Conservation (phyloP, 1,140 invertebrate genomes). For the Halesus radiatus region DNA sequence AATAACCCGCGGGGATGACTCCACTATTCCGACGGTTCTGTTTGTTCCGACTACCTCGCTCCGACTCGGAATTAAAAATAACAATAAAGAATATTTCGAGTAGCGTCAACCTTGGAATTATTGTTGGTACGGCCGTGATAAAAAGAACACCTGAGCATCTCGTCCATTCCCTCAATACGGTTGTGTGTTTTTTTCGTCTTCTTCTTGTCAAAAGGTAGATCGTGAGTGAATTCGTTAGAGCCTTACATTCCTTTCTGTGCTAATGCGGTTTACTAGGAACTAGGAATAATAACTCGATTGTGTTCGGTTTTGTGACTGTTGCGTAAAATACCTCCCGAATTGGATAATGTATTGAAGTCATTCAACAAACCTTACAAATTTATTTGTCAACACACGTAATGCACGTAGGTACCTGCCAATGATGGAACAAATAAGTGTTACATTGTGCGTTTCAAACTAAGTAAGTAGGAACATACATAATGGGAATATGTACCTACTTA, state of each 20-base stretch:
- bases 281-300: too few relatives aligned
- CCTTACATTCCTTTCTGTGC: slow-evolving; percentile 10
- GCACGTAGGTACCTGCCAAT: too few relatives aligned
- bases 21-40: neutral
- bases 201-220: slow-evolving; percentile 20
- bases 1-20: neutral
- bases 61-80: slow-evolving; percentile 3
- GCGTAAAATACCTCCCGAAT: slow-evolving; percentile 8
- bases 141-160: slow-evolving; percentile 45
- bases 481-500: too few relatives aligned
- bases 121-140: neutral
- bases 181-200: slow-evolving; percentile 26
- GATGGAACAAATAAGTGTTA: too few relatives aligned
- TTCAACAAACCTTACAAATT: neutral
- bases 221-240: slow-evolving; percentile 43
- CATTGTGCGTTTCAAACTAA: too few relatives aligned
- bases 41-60: neutral
- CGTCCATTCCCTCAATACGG: slow-evolving; percentile 7
- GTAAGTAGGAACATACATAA: too few relatives aligned
- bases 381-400: too few relatives aligned
- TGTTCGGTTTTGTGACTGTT: slow-evolving; percentile 1
- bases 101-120: slow-evolving; percentile 18
- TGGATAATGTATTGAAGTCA: neutral
- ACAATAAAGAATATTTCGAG: slow-evolving; percentile 30
- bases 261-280: slow-evolving; percentile 25